These are phyloP conservation scores for Cepaea hortensis DNA, from an alignment of 2,888 invertebrate species.

Conservation along the genomic window DNA sequence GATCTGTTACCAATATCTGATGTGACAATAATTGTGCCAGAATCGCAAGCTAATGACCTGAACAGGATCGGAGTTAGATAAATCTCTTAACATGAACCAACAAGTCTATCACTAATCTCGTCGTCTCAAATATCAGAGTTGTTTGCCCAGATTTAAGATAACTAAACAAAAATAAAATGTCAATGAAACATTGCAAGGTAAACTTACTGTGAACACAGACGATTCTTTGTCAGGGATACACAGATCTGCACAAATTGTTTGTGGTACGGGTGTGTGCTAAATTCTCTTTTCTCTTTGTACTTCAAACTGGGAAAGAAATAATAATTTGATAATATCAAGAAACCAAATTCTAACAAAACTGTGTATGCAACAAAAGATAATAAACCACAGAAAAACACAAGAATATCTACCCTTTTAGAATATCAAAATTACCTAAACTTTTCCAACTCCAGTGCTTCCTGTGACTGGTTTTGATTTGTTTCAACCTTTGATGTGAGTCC, in stretches of 20 bases:
- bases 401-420: not conserved
- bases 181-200: not conserved
- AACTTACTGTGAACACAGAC: conserved; percentile 70
- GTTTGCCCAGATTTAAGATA: not conserved
- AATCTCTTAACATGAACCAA: not conserved
- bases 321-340: not conserved
- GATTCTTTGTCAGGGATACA: conserved; percentile 67
- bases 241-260: conserved; percentile 67
- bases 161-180: not conserved
- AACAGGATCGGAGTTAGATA: not conserved
- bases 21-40: too few relatives aligned
- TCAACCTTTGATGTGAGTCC: conserved; percentile 60
- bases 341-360: too few relatives aligned
- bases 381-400: not conserved
- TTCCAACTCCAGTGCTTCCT: conserved; percentile 67
- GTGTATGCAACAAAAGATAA: too few relatives aligned
- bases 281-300: conserved; percentile 71
- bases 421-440: conserved; percentile 66
- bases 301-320: conserved; percentile 61
- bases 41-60: too few relatives aligned
- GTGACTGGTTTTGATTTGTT: conserved; percentile 59
- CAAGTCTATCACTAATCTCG: not conserved
- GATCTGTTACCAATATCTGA: too few relatives aligned
- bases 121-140: not conserved
- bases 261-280: conserved; percentile 63